These are phyloP conservation scores for Perca flavescens DNA, from an alignment of 2,113 vertebrate species.

Conservation along the genomic window DNA sequence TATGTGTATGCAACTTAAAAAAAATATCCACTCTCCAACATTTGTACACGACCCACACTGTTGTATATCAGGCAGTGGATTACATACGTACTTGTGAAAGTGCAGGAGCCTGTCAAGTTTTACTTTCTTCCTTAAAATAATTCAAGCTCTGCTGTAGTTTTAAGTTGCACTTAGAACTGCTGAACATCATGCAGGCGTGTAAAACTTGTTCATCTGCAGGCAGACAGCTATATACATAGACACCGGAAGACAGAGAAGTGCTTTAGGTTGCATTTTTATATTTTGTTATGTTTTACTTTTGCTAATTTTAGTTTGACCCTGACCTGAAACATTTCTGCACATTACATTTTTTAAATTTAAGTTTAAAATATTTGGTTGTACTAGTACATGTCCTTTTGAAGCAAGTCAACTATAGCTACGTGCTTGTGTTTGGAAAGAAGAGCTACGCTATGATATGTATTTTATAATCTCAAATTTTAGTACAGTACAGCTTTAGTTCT, in stretches of 20 bases:
- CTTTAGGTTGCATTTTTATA: background rate
- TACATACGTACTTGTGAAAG: conserved; percentile 15
- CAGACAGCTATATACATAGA: no score
- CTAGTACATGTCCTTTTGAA: no score
- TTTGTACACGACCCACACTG: background rate
- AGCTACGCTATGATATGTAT: no score
- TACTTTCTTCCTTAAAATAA: background rate
- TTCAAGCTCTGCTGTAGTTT: background rate
- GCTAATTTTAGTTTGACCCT: no score
- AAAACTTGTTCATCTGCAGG: background rate
- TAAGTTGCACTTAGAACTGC: background rate
- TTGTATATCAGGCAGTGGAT: conserved; percentile 5
- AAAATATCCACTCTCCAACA: background rate
- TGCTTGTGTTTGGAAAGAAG: no score
- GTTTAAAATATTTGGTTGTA: no score
- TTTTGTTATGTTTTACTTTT: no score
- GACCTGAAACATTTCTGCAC: no score
- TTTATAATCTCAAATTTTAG: no score
- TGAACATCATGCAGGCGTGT: background rate
- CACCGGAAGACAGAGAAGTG: background rate
- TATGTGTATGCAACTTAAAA: conserved; percentile 15
- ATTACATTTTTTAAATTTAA: no score
- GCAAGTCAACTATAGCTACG: no score
- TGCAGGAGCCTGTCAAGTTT: conserved; percentile 1
- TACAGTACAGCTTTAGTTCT: no score